Conservation (phyloP, 2,797 vertebrate species). For the Corythornis leucogaster region DNA sequence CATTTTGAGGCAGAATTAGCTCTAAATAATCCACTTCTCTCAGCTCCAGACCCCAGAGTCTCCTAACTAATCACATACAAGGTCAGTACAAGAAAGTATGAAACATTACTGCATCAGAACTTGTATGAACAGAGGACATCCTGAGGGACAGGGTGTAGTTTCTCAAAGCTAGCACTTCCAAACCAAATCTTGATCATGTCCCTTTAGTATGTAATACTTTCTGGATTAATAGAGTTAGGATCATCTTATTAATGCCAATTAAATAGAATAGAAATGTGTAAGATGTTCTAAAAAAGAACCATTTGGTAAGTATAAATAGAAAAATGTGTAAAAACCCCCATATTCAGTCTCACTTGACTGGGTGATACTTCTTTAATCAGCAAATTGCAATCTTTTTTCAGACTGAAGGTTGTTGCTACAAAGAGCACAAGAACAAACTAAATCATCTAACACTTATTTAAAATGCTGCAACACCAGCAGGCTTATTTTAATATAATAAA, state of each 20-base stretch:
- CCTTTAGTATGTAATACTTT: background rate
- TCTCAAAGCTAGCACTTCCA: background rate
- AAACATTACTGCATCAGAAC: background rate
- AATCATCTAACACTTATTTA: constrained; percentile 69
- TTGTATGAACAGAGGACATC: background rate
- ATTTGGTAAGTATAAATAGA: background rate
- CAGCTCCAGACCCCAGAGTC: background rate
- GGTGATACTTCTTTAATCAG: constrained; percentile 47
- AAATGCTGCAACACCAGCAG: constrained; percentile 68
- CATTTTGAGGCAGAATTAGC: background rate
- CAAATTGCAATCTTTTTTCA: constrained; percentile 61
- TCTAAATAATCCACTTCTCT: background rate
- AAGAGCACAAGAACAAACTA: constrained; percentile 63
- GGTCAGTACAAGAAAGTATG: background rate
- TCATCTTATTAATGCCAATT: constrained; percentile 13
- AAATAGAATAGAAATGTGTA: constrained; percentile 19
- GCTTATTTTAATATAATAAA: constrained; percentile 69
- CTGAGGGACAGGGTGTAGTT: background rate
- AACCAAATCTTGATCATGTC: background rate
- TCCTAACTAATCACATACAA: background rate
- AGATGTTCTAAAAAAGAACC: constrained; percentile 2
- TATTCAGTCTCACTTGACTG: constrained; percentile 10
- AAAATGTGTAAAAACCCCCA: background rate
- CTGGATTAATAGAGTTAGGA: background rate
- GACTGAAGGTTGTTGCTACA: constrained; percentile 56